phyloP scores from a whole-genome alignment of 2,888 invertebrate species.

The Timema podura region DNA sequence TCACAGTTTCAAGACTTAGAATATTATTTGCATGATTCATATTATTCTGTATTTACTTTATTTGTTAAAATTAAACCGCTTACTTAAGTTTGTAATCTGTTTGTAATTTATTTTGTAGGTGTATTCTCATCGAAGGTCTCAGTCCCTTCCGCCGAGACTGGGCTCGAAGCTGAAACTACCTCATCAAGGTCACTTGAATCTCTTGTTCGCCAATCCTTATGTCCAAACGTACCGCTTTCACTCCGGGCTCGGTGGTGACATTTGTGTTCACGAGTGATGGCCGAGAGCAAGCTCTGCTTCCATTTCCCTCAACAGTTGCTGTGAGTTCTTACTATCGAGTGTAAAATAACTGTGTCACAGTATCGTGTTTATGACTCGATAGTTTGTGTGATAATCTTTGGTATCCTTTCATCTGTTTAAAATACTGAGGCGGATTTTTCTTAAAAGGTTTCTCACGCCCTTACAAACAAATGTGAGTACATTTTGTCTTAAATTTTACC shows the following conservation, averaged over 20 bases:
- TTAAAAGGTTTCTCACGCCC: too few relatives aligned
- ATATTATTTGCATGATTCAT: too few relatives aligned
- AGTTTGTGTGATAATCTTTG: too few relatives aligned
- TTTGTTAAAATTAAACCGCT: too few relatives aligned
- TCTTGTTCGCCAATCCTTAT: constrained; percentile 69
- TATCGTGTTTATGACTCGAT: too few relatives aligned
- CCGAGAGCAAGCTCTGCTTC: constrained; percentile 82
- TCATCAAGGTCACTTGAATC: constrained; percentile 67
- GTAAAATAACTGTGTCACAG: too few relatives aligned
- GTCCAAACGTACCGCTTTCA: constrained; percentile 69
- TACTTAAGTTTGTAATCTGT: not conserved
- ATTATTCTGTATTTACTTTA: too few relatives aligned
- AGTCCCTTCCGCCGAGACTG: constrained; percentile 77
- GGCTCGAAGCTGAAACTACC: constrained; percentile 79
- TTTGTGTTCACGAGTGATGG: constrained; percentile 89
- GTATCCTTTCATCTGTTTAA: too few relatives aligned
- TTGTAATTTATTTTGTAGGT: constrained; percentile 17
- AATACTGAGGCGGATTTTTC: too few relatives aligned
- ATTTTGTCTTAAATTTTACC: too few relatives aligned
- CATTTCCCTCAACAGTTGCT: constrained; percentile 81
- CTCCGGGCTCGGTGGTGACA: constrained; percentile 86
- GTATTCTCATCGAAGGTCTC: constrained; percentile 68
- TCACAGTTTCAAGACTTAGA: too few relatives aligned
- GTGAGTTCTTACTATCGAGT: constrained; percentile 53
- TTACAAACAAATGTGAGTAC: too few relatives aligned